Evolutionary conservation across 2,113 vertebrate genomes (phyloP).

Genomic region (Heteronetta atricapilla): DNA sequence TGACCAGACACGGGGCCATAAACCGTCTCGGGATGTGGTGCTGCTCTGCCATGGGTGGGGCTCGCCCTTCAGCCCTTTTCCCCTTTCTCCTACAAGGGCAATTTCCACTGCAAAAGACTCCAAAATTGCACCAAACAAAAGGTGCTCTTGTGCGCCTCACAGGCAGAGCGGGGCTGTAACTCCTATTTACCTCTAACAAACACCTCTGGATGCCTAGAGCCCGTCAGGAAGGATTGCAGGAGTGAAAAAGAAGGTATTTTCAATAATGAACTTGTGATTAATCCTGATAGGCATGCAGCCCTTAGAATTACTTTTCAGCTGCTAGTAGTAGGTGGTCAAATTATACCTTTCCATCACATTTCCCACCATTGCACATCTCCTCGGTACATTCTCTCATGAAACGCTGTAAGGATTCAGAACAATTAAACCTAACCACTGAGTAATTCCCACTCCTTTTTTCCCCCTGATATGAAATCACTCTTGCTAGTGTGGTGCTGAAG

Average conservation of each 20-base stretch:
- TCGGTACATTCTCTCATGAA: conserved; percentile 54
- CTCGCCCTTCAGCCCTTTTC: background rate
- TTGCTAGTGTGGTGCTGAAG: background rate
- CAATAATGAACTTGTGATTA: conserved; percentile 58
- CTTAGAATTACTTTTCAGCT: conserved; percentile 66
- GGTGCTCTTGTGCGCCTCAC: background rate
- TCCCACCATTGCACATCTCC: conserved; percentile 56
- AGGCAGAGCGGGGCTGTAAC: background rate
- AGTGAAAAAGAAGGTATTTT: background rate
- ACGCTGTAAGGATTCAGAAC: conserved; percentile 61
- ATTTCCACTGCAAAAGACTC: background rate
- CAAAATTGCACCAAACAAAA: background rate
- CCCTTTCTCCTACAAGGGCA: background rate
- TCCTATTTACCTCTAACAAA: background rate
- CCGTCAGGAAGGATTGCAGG: background rate
- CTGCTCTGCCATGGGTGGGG: background rate
- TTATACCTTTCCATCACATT: conserved; percentile 77
- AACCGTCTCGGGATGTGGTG: conserved; percentile 78
- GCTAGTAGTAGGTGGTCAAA: conserved; percentile 74
- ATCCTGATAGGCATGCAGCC: conserved; percentile 62
- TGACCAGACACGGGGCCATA: conserved; percentile 79
- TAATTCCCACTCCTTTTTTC: conserved; percentile 55
- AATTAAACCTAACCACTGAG: conserved; percentile 70
- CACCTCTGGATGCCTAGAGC: background rate
- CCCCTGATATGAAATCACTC: conserved; percentile 42